phyloP scores from a whole-genome alignment of 2,888 invertebrate species.

The Oscheius sp. region DNA sequence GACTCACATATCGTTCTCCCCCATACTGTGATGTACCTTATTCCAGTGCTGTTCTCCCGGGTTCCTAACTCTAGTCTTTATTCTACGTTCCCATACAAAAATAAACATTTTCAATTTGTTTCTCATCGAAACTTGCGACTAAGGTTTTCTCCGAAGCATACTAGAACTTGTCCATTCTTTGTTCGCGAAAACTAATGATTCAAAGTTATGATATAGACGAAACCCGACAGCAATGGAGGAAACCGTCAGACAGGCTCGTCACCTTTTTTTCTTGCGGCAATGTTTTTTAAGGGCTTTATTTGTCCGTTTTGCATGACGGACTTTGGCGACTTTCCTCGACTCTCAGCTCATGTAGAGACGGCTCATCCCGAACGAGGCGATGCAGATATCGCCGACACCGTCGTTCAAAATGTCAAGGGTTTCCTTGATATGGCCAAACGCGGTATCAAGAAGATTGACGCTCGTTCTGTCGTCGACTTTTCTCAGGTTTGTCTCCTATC shows the following conservation, averaged over 20 bases:
- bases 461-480: slow-evolving; percentile 47
- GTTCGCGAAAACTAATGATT: too few species aligned
- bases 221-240: slow-evolving; percentile 21
- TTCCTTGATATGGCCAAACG: slow-evolving; percentile 87
- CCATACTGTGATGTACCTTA: too few species aligned
- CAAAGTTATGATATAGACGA: too few species aligned
- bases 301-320: slow-evolving; percentile 95
- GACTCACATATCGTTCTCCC: too few species aligned
- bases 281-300: slow-evolving; percentile 85
- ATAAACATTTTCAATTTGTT: too few species aligned
- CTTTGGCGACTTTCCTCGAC: slow-evolving; percentile 84
- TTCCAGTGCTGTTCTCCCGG: too few species aligned
- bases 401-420: slow-evolving; percentile 75
- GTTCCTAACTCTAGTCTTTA: too few species aligned
- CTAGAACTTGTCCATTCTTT: too few species aligned
- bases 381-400: slow-evolving; percentile 78
- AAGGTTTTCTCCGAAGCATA: too few species aligned
- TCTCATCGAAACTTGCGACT: too few species aligned
- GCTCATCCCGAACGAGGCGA: slow-evolving; percentile 78
- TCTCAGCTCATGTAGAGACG: slow-evolving; percentile 89
- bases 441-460: slow-evolving; percentile 57
- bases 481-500: slow-evolving; percentile 29
- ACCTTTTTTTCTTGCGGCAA: background rate
- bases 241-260: slow-evolving; percentile 32
- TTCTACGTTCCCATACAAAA: too few species aligned